Percentiles rank a stretch among this genome's conserved stretches.
Conservation (phyloP, 2,888 invertebrate species). For the Tetramorium bicarinatum region DNA sequence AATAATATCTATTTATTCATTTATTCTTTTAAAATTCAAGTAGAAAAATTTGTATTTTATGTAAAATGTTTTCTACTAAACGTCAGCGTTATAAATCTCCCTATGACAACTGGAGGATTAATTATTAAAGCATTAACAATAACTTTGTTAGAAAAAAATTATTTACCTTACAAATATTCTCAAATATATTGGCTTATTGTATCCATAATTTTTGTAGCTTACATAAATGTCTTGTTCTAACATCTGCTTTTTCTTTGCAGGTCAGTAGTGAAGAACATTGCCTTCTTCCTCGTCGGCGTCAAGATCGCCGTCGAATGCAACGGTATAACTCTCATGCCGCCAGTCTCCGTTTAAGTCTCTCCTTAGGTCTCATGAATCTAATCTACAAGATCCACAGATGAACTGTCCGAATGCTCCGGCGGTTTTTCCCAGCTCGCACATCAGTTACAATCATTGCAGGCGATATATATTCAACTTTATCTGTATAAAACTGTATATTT, state of each 20-base stretch:
- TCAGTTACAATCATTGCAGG: background rate
- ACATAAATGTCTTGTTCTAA: slow-evolving; percentile 13
- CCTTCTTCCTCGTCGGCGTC: slow-evolving; percentile 92
- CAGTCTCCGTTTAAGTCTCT: slow-evolving; percentile 80
- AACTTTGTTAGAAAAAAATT: background rate
- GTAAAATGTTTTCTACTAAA: too few relatives aligned
- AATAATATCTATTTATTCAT: too few relatives aligned
- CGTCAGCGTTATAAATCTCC: too few relatives aligned
- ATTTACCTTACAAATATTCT: background rate
- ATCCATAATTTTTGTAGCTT: slow-evolving; percentile 4
- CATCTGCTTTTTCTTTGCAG: slow-evolving; percentile 86
- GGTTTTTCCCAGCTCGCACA: background rate
- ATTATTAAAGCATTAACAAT: too few relatives aligned
- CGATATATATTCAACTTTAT: background rate
- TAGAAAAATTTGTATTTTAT: too few relatives aligned
- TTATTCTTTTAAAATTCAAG: too few relatives aligned
- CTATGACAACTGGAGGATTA: too few relatives aligned
- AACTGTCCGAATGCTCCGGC: background rate
- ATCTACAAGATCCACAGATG: background rate
- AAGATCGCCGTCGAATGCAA: slow-evolving; percentile 93
- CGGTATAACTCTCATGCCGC: slow-evolving; percentile 92
- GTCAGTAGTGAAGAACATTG: slow-evolving; percentile 93
- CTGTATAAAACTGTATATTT: slow-evolving; percentile 29
- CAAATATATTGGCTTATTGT: background rate
- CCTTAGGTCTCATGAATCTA: background rate